Evolutionary conservation across 2,797 vertebrate species (phyloP).

Genomic region (Mormyrus hasselquistii): DNA sequence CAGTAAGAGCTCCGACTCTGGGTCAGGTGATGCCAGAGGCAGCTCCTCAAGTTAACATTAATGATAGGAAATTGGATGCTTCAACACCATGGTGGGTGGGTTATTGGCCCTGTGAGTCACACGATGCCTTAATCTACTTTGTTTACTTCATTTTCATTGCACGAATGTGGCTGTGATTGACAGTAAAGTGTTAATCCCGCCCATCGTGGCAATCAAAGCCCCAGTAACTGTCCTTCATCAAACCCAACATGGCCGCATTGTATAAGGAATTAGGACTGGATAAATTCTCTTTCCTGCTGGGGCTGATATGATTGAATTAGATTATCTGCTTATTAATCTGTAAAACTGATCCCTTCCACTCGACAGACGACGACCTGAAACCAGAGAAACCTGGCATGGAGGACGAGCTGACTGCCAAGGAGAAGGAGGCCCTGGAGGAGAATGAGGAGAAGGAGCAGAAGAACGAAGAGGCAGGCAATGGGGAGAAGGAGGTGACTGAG

Average conservation of each 20-base stretch:
- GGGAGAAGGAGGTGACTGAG: conserved; percentile 49
- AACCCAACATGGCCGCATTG: background rate
- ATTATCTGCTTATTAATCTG: background rate
- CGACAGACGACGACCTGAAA: conserved; percentile 61
- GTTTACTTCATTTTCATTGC: background rate
- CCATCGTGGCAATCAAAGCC: background rate
- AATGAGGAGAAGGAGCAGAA: conserved; percentile 46
- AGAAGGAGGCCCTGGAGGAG: conserved; percentile 51
- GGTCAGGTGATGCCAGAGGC: background rate
- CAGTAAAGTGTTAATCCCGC: background rate
- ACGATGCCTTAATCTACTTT: background rate
- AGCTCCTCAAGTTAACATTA: background rate
- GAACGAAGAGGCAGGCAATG: conserved; percentile 36
- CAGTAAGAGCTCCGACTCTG: background rate
- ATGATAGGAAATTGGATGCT: background rate
- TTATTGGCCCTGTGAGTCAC: background rate
- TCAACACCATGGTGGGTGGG: background rate
- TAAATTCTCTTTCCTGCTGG: background rate
- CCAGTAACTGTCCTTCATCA: background rate
- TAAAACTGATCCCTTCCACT: background rate
- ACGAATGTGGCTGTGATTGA: background rate
- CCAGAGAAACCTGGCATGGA: conserved; percentile 43
- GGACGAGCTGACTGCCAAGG: conserved; percentile 52
- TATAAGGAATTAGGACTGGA: background rate
- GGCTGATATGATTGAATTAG: background rate